Base-by-base conservation (phyloP, 2,888 invertebrate genomes). In the Brenthis daphne region DNA sequence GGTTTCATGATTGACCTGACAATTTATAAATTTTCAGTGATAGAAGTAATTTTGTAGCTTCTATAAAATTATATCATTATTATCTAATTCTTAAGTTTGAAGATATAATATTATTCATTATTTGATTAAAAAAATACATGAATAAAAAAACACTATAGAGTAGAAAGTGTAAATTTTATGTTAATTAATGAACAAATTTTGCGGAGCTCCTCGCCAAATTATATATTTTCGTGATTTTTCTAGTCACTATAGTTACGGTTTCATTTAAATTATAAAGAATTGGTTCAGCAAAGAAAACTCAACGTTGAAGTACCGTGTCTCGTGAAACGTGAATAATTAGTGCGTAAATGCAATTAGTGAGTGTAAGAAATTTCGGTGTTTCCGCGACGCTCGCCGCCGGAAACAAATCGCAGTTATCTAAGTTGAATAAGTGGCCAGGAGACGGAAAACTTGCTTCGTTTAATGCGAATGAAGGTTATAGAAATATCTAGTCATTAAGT, bases 291-390 rank as follows among this genome's bases (percentile, higher is more conserved):
- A 60, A 60, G 29, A 50, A 50, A 60, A 33, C 16, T 11, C 57
- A n/a, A 29, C n/a, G 50, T 2, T 11, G 24, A 60, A 53, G 63
- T 63, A 43, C 51, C 51, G 20, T 37, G 20, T 51, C 37, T 63
- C 51, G 20, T 60, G 33, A 50, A 60, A 29, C 29, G 51, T 53
- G 63, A 63, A 43, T 20, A 63, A 63, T 51, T 53, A 53, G 63
- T 63, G 63, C 63, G 43, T 63, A 53, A 51, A 63, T 20, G 53
- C 16, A 53, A 63, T 63, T 33, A 37, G 63, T 24, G 63, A 63
- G 51, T 53, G 51, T 20, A 51, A 63, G 63, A 47, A 6, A 16
- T 63, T 43, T 63, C 37, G 63, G 63, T 43, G 37, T 16, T 63
- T 63, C 63, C 63, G 63, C 53, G 20, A 53, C 3, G 43, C 6